Percentiles rank a stretch among this genome's conserved stretches.
Conservation (phyloP, 2,888 invertebrate genomes). For the Ephialtes manifestator region DNA sequence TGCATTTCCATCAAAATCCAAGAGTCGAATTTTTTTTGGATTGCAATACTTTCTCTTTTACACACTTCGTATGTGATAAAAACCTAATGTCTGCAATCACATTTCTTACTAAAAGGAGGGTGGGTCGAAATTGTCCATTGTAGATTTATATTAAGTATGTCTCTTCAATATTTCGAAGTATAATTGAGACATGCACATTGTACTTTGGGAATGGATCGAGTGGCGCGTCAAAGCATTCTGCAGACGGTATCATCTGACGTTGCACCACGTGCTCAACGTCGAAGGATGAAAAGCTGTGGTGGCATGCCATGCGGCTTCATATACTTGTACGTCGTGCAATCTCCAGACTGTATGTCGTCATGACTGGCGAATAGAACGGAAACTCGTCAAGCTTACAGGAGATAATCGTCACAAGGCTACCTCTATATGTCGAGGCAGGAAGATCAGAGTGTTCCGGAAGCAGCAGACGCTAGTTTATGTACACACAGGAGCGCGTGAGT, state of each 20-base stretch:
- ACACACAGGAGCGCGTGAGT: not conserved
- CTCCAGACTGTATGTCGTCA: constrained; percentile 2
- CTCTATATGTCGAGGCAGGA: constrained; percentile 10
- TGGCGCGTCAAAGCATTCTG: not conserved
- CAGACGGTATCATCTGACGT: constrained; percentile 4
- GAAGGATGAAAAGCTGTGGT: not conserved
- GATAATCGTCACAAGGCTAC: constrained; percentile 31
- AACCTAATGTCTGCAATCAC: too few species aligned
- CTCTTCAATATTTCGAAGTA: not conserved
- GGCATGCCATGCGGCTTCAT: not conserved
- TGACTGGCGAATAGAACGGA: constrained; percentile 32
- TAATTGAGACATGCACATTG: not conserved
- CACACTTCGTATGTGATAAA: too few species aligned
- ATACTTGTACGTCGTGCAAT: constrained; percentile 27
- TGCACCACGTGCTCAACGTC: not conserved
- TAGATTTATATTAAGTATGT: not conserved
- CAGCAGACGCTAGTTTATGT: constrained; percentile 3
- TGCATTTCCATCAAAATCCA: too few species aligned
- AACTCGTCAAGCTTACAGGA: constrained; percentile 39
- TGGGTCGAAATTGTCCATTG: too few species aligned
- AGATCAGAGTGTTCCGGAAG: constrained; percentile 14
- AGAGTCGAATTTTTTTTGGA: too few species aligned
- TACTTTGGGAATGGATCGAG: not conserved
- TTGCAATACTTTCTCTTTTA: too few species aligned
- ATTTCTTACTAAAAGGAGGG: too few species aligned